Base-by-base conservation (phyloP, 2,888 invertebrate species). In the Meandrusa payeni region DNA sequence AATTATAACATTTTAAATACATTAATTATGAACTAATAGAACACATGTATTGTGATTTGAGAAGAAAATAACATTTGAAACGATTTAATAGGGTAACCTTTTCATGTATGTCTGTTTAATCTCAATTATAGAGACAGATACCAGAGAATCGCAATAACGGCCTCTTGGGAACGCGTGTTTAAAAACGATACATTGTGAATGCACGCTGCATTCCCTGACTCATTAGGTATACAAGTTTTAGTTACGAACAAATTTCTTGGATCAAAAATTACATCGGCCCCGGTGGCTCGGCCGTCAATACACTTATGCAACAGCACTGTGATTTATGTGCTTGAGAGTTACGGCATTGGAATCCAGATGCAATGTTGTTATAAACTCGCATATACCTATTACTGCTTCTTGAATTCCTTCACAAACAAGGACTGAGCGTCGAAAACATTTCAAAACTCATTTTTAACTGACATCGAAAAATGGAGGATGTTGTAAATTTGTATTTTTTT, bases 121-220 rank as follows among this genome's bases (percentile, higher is more conserved):
- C 20, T 29, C 23, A 41, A 33, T 41, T 28, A 34, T 10, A 19
- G 23, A 27, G 28, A 36, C 22, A 41, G 13, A 22, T 27, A 23
- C n/a, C 34, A 41, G 34, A 23, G 22, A 17, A 12, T 13, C 10
- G 6, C 10, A 22, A 22, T 6, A 23, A 7, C 23, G 13, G 29
- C 17, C n/a, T n/a, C n/a, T 17, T 9, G 39, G 39, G 39, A 31
- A 27, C 17, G 27, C 19, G 11, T 27, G 31, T 31, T 29, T 31
- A 23, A 39, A 23, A 39, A 39, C 13, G 15, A 9, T 23, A 11
- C 12, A 10, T 11, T 19, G 17, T 10, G 17, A 7, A 12, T n/a
- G 27, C 19, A 19, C n/a, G 11, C 19, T n/a, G n/a, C n/a, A n/a
- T n/a, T n/a, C n/a, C n/a, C n/a, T n/a, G n/a, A n/a, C n/a, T n/a